Evolutionary conservation across 2,113 vertebrate species (phyloP), one percentile per base, ranked within the genome.

Genomic region (Chroicocephalus ridibundus): DNA sequence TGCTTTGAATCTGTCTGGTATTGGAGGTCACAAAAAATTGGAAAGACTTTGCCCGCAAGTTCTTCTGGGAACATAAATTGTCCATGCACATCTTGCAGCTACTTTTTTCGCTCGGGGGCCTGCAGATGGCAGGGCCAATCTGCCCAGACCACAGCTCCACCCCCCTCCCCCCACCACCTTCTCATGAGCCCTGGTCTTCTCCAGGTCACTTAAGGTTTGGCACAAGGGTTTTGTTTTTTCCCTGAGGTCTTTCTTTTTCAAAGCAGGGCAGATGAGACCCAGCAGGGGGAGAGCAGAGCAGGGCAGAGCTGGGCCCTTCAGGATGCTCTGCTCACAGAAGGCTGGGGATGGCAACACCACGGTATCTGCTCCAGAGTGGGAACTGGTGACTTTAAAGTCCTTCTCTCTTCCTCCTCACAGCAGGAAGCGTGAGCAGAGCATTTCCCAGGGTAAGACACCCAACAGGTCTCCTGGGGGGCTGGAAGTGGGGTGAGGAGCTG

Each of bases 291-390:
- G 36, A 71, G 46, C 2, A 75, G 74, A 84, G 21, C 49, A 64
- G 32, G 34, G 10, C 58, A 66, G 52, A 74, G 32, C 26, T n/a
- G 27, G 8, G 31, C 31, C 19, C 15, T 61, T 76, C 24, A n/a
- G 51, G 51, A 60, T 70, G 40, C 29, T 46, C 22, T 15, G 19
- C 29, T 64, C 51, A 16, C 29, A 46, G 44, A 25, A 47, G 52
- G 38, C 20, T 42, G 65, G 44, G 13, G 4, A 11, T 1, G 5
- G 57, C 47, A 54, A 27, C 36, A 57, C 57, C 15, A 20, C 0
- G 1, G 0, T 31, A n/a, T 25, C 26, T 34, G 20, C 44, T 86
- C 21, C 5, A 1, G 54, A 80, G 49, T 1, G 9, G 24, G 14
- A 90, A 55, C 44, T 80, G 49, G 17, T 42, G 44, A 18, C 34